Evolutionary conservation across 2,113 vertebrate genomes (phyloP).

Genomic region (Eonycteris spelaea): DNA sequence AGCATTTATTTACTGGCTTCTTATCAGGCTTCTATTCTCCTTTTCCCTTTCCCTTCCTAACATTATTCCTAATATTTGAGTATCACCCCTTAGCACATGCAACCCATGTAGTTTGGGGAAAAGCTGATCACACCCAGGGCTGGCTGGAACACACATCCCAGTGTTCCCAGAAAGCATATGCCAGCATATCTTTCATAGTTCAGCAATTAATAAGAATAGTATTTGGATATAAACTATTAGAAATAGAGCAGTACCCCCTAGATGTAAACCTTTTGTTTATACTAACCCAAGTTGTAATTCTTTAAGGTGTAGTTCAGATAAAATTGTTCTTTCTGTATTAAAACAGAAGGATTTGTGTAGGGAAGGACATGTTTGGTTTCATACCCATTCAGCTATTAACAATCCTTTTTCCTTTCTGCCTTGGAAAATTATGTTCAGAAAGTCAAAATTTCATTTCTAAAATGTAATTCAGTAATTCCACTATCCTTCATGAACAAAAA

Average conservation of each 20-base stretch:
- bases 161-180: not conserved
- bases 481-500: constrained; percentile 2
- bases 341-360: not conserved
- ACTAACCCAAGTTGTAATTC: not conserved
- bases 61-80: not conserved
- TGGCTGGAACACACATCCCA: not conserved
- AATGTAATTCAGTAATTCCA: not conserved
- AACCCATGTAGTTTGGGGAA: not conserved
- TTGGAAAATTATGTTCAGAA: constrained; percentile 10
- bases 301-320: not conserved
- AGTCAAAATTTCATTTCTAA: constrained; percentile 24
- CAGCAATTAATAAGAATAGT: not conserved
- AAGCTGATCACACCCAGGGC: not conserved
- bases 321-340: not conserved
- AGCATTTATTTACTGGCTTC: not conserved
- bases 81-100: not conserved
- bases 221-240: not conserved
- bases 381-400: not conserved
- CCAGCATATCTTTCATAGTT: not conserved
- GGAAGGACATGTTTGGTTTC: not conserved
- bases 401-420: not conserved
- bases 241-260: not conserved
- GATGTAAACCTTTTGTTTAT: not conserved
- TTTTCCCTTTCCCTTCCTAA: not conserved
- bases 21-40: not conserved